Conservation (phyloP, 53 echinoderm and acorn worm genomes). For the Holothuria leucospilota region DNA sequence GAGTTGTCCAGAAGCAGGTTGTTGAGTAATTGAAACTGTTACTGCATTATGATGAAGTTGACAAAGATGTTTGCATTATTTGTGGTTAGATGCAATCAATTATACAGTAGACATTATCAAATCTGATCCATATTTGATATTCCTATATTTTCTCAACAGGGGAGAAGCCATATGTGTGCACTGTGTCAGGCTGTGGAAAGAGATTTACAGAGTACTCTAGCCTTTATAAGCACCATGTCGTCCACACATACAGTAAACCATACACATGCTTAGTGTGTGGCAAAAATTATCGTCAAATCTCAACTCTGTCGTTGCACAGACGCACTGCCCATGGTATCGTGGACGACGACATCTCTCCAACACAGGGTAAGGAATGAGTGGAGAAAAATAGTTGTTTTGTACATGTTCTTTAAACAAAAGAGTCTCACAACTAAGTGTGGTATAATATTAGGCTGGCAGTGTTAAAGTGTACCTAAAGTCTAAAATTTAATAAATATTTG, state of each 20-base stretch:
- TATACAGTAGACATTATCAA: not conserved
- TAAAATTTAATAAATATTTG: too few species aligned
- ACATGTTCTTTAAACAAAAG: too few species aligned
- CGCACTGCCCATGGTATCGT: conserved; percentile 81
- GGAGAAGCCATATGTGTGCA: conserved; percentile 97
- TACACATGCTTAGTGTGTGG: conserved; percentile 85
- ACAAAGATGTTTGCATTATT: too few species aligned
- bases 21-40: too few species aligned
- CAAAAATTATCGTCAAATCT: conserved; percentile 94
- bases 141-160: conserved; percentile 51
- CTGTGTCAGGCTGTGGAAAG: conserved; percentile 94
- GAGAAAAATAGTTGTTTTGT: too few species aligned
- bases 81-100: too few species aligned
- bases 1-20: too few species aligned
- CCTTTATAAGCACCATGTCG: conserved; percentile 96
- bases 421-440: too few species aligned
- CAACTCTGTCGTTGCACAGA: conserved; percentile 96
- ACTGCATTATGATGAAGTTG: too few species aligned
- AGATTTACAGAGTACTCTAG: conserved; percentile 99
- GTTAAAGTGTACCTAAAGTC: too few species aligned
- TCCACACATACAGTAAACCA: conserved; percentile 95
- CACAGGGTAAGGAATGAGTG: not conserved
- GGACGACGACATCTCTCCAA: conserved; percentile 30
- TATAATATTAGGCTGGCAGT: too few species aligned
- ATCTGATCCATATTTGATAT: not conserved